These are phyloP conservation scores for Hydriomena furcata DNA, from an alignment of 2,888 invertebrate species.

Conservation along the genomic window DNA sequence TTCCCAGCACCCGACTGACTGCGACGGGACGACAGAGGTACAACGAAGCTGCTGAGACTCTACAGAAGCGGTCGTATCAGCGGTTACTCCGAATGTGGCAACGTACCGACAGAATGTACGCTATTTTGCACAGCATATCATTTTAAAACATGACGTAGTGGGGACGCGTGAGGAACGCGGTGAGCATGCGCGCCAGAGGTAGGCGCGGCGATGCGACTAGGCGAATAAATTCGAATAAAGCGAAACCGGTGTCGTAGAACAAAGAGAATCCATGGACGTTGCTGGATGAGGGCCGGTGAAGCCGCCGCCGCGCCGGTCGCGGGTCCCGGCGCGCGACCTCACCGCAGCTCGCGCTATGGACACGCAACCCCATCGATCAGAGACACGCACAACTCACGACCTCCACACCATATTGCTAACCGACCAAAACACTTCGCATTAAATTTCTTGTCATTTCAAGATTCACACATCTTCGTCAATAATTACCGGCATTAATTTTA, in stretches of 20 bases:
- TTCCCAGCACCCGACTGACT: conserved; percentile 60
- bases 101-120: conserved; percentile 53
- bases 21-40: conserved; percentile 39
- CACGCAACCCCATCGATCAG: conserved; percentile 57
- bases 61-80: conserved; percentile 48
- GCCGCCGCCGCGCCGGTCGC: conserved; percentile 35
- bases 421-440: conserved; percentile 61
- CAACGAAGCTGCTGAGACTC: conserved; percentile 39
- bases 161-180: conserved; percentile 59
- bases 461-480: not conserved
- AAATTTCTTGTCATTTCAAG: conserved; percentile 44
- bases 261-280: conserved; percentile 60
- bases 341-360: conserved; percentile 46
- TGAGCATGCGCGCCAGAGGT: conserved; percentile 71
- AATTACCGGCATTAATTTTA: too few relatives aligned
- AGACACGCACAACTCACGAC: conserved; percentile 45
- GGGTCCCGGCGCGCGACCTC: conserved; percentile 51
- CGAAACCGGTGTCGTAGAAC: conserved; percentile 58
- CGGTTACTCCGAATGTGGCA: conserved; percentile 49
- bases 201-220: conserved; percentile 70
- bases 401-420: conserved; percentile 56
- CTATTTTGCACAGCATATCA: conserved; percentile 61
- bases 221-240: conserved; percentile 54
- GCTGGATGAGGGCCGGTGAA: conserved; percentile 52
- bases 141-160: conserved; percentile 69